These are phyloP conservation scores for Prenolepis imparis DNA, from an alignment of 2,888 invertebrate genomes.

Conservation along the genomic window DNA sequence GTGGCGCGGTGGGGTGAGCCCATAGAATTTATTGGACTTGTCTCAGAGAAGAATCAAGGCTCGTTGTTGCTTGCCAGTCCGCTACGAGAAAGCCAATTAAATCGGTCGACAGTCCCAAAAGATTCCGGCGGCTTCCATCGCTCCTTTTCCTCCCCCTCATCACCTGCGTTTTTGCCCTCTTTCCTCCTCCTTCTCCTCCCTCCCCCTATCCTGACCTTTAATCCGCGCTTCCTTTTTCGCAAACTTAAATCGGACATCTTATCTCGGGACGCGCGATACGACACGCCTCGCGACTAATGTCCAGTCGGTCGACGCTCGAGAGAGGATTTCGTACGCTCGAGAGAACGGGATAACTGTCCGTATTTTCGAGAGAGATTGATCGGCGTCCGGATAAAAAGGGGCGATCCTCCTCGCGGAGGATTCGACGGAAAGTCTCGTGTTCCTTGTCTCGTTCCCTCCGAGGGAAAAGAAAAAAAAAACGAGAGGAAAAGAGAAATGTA, in stretches of 20 bases:
- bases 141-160: not conserved
- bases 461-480: not conserved
- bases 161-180: not conserved
- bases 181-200: conserved; percentile 54
- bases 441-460: conserved; percentile 12
- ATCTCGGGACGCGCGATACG: conserved; percentile 73
- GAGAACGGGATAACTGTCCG: conserved; percentile 72
- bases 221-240: conserved; percentile 72
- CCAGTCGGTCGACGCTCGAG: conserved; percentile 64
- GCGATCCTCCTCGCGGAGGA: conserved; percentile 39
- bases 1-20: conserved; percentile 52
- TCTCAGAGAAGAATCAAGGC: conserved; percentile 79
- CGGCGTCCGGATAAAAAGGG: conserved; percentile 63
- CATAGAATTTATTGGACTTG: conserved; percentile 79
- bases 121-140: conserved; percentile 71
- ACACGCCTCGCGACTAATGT: conserved; percentile 76
- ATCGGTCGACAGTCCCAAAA: conserved; percentile 81
- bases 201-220: conserved; percentile 49
- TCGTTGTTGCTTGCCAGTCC: conserved; percentile 75
- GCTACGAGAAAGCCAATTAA: conserved; percentile 79
- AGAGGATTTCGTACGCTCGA: conserved; percentile 69
- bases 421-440: conserved; percentile 44
- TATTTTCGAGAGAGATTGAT: conserved; percentile 73
- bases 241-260: conserved; percentile 74
- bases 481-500: conserved; percentile 2